Conservation (phyloP, 2,113 vertebrate genomes). For the Aix galericulata region DNA sequence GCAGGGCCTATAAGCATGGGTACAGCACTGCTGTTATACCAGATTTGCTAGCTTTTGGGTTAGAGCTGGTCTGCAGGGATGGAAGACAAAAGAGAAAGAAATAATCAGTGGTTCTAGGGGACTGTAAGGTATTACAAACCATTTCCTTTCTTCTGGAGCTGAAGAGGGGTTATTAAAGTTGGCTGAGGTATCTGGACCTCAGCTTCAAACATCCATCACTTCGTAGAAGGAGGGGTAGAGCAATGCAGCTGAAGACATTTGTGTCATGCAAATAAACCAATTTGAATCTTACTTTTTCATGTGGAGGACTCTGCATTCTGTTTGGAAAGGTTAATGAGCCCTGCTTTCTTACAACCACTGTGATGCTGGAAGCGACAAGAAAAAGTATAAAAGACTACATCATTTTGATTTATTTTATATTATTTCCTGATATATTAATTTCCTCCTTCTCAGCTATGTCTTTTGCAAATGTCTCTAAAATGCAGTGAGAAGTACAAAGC, state of each 20-base stretch:
- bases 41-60: background rate
- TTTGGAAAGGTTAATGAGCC: background rate
- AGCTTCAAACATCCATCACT: slow-evolving; percentile 2
- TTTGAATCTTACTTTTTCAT: background rate
- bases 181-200: background rate
- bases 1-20: background rate
- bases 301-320: background rate
- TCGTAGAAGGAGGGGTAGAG: background rate
- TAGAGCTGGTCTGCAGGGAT: background rate
- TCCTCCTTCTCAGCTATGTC: background rate
- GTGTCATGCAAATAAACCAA: background rate
- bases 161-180: background rate
- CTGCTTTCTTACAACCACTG: background rate
- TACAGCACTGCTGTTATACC: background rate
- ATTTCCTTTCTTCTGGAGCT: slow-evolving; percentile 39
- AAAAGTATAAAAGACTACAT: background rate
- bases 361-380: background rate
- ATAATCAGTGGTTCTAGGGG: background rate
- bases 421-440: slow-evolving; percentile 10
- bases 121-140: background rate
- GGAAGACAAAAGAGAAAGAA: background rate
- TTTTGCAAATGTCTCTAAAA: slow-evolving; percentile 1
- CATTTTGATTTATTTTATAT: slow-evolving; percentile 19
- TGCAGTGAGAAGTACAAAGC: background rate
- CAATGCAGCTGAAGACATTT: background rate